Evolutionary conservation across 64 coral and sea anemone species (phyloP).

Genomic region (Exaiptasia diaphana): DNA sequence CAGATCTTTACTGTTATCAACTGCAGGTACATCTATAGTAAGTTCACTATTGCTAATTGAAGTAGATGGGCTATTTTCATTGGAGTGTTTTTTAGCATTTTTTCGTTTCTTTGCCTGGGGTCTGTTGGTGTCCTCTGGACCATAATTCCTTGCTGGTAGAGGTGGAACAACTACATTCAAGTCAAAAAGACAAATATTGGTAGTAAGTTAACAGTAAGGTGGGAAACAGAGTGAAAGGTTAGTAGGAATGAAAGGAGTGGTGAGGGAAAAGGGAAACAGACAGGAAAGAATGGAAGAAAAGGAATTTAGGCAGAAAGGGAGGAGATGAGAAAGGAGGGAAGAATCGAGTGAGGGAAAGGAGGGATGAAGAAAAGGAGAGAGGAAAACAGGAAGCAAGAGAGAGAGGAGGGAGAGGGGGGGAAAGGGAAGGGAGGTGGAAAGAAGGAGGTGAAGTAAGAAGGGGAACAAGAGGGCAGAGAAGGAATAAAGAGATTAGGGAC

Average conservation of each 20-base stretch:
- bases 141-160: slow-evolving; percentile 46
- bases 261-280: too few species aligned
- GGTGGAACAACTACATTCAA: slow-evolving; percentile 33
- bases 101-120: slow-evolving; percentile 20
- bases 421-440: too few species aligned
- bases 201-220: background rate
- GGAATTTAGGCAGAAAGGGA: too few species aligned
- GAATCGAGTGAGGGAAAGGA: too few species aligned
- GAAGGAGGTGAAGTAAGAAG: too few species aligned
- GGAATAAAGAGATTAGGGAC: too few species aligned
- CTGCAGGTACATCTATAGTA: background rate
- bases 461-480: too few species aligned
- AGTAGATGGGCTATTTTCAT: background rate
- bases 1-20: background rate
- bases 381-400: too few species aligned
- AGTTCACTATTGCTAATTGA: background rate
- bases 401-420: too few species aligned
- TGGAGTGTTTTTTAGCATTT: slow-evolving; percentile 18
- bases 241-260: background rate
- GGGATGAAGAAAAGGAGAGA: too few species aligned
- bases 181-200: background rate
- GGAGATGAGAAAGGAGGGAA: too few species aligned
- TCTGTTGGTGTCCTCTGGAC: slow-evolving; percentile 13
- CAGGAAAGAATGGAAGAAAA: too few species aligned
- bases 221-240: background rate